Conservation (phyloP, 2,113 vertebrate species). For the Muscicapa adusta region DNA sequence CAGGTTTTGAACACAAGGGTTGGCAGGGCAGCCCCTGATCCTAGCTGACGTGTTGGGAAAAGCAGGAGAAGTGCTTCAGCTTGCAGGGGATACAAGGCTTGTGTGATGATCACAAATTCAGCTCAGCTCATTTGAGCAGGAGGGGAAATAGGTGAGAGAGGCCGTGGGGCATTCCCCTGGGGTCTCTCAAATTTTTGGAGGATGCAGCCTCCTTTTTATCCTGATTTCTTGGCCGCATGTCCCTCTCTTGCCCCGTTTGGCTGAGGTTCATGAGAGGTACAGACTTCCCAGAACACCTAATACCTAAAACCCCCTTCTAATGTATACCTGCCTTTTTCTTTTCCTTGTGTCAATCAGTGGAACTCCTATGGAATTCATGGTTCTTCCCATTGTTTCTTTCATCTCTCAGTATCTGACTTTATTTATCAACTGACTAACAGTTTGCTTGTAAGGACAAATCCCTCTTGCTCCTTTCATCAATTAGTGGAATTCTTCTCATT, state of each 20-base stretch:
- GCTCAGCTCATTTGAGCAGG: no score
- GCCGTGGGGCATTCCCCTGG: no score
- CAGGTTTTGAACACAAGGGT: neutral
- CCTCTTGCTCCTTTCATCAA: neutral
- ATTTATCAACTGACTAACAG: neutral
- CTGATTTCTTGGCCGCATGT: neutral
- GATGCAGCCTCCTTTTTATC: neutral
- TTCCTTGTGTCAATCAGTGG: neutral
- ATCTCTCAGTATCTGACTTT: neutral
- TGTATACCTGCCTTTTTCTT: neutral
- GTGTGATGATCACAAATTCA: no score
- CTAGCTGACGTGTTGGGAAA: rapidly evolving
- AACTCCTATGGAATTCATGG: neutral
- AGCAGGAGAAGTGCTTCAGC: no score
- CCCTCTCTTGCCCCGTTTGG: neutral
- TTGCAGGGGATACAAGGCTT: no score
- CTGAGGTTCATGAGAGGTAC: neutral
- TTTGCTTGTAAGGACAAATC: neutral
- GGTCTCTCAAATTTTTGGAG: neutral
- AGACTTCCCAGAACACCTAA: rapidly evolving
- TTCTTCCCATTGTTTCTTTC: neutral
- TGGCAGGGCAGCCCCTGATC: neutral
- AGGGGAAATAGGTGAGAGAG: no score
- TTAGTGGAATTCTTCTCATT: neutral
- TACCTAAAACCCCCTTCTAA: neutral